phyloP scores from a whole-genome alignment of 2,888 invertebrate species.

The Agrochola lychnidis region DNA sequence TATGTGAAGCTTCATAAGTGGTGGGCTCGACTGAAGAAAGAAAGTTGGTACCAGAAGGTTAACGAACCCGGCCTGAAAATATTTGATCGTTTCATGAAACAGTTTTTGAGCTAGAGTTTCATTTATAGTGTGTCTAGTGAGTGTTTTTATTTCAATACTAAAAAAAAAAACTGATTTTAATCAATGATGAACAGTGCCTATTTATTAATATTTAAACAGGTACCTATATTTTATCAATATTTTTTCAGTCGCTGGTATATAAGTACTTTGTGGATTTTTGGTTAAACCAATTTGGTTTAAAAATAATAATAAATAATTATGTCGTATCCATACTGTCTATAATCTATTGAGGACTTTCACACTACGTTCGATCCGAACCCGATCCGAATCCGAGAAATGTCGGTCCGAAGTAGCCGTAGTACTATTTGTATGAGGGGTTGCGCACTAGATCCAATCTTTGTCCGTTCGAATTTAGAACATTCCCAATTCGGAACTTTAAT shows the following conservation, averaged over 20 bases:
- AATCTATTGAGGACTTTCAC: too few species aligned
- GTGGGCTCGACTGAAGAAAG: slow-evolving; percentile 68
- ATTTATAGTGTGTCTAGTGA: neutral
- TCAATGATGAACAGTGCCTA: neutral
- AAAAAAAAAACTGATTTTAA: neutral
- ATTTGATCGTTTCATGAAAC: slow-evolving; percentile 67
- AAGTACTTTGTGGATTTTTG: neutral
- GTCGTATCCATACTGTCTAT: too few species aligned
- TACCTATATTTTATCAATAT: neutral
- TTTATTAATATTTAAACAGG: neutral
- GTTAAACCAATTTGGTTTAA: too few species aligned
- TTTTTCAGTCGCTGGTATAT: neutral
- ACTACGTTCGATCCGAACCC: too few species aligned
- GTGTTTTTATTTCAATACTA: neutral
- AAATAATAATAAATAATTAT: too few species aligned
- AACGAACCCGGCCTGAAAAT: slow-evolving; percentile 70
- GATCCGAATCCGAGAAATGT: too few species aligned
- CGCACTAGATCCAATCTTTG: too few species aligned
- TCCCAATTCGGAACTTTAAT: too few species aligned
- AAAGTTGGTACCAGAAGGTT: slow-evolving; percentile 71
- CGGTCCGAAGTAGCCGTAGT: too few species aligned
- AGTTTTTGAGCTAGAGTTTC: slow-evolving; percentile 50
- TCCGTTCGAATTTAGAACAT: too few species aligned
- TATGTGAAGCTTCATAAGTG: slow-evolving; percentile 68
- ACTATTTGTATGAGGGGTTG: too few species aligned